phyloP scores from a whole-genome alignment of 2,888 invertebrate genomes.

The Aphodius granarius region DNA sequence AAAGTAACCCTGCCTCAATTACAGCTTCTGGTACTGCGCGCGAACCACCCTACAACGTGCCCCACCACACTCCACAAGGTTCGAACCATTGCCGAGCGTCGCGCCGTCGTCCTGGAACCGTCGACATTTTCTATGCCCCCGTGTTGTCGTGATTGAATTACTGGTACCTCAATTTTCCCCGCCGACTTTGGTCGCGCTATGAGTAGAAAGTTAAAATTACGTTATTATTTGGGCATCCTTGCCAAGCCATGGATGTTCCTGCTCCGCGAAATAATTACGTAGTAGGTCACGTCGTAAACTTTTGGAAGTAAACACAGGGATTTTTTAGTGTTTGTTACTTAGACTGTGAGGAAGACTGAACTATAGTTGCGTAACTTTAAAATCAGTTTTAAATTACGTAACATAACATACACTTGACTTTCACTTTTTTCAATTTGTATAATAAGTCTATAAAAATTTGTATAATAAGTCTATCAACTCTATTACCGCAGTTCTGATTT shows the following conservation, averaged over 20 bases:
- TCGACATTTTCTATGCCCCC: slow-evolving; percentile 3
- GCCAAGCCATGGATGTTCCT: not conserved
- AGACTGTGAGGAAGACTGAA: too few species aligned
- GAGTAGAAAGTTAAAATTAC: not conserved
- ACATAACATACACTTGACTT: too few species aligned
- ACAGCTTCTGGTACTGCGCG: not conserved
- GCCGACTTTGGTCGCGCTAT: not conserved
- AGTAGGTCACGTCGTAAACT: not conserved
- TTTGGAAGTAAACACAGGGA: not conserved
- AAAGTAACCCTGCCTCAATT: slow-evolving; percentile 18
- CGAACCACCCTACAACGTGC: not conserved
- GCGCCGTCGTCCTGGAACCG: not conserved
- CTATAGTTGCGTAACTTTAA: too few species aligned
- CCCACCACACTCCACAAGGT: not conserved
- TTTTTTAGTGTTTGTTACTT: not conserved
- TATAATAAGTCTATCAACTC: too few species aligned
- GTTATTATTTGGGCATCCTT: not conserved
- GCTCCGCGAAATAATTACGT: not conserved
- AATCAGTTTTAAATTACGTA: not conserved
- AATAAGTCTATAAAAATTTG: too few species aligned
- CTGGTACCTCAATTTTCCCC: not conserved
- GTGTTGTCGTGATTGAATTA: not conserved
- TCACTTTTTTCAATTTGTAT: too few species aligned
- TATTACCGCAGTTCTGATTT: too few species aligned
- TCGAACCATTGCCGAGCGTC: not conserved